Evolutionary conservation across 2,797 vertebrate species (phyloP).

Genomic region (Tragelaphus eurycerus): DNA sequence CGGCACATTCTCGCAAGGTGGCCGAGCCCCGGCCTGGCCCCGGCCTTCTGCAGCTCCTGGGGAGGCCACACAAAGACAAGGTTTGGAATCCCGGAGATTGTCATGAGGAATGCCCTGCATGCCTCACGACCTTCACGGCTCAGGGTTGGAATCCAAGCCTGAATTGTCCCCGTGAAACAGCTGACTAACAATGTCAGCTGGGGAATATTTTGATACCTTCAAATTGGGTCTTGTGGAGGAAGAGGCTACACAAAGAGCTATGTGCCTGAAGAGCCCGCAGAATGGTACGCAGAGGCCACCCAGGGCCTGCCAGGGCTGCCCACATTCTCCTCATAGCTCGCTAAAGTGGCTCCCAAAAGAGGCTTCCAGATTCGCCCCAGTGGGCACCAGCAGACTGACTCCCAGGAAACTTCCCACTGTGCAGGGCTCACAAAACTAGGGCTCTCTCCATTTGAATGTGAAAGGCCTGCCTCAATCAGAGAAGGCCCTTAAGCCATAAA

Average conservation of each 20-base stretch:
- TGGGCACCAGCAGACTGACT: conserved; percentile 6
- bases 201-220: conserved; percentile 75
- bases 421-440: conserved; percentile 53
- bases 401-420: conserved; percentile 64
- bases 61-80: conserved; percentile 38
- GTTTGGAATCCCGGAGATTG: conserved; percentile 68
- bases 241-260: conserved; percentile 34
- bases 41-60: neutral
- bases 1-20: neutral
- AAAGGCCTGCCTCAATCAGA: conserved; percentile 47
- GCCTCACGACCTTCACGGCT: conserved; percentile 13
- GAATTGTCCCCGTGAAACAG: conserved; percentile 61
- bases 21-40: neutral
- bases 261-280: neutral
- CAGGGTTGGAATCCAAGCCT: conserved; percentile 56
- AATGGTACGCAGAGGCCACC: conserved; percentile 34
- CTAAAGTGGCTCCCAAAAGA: conserved; percentile 56
- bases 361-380: conserved; percentile 55
- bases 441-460: conserved; percentile 52
- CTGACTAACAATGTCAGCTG: conserved; percentile 79
- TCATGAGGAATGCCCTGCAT: conserved; percentile 66
- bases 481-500: conserved; percentile 59
- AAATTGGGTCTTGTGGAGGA: conserved; percentile 30
- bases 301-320: conserved; percentile 1
- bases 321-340: conserved; percentile 65